Conservation (phyloP, 2,888 invertebrate species). For the Iselma pallidipennis region DNA sequence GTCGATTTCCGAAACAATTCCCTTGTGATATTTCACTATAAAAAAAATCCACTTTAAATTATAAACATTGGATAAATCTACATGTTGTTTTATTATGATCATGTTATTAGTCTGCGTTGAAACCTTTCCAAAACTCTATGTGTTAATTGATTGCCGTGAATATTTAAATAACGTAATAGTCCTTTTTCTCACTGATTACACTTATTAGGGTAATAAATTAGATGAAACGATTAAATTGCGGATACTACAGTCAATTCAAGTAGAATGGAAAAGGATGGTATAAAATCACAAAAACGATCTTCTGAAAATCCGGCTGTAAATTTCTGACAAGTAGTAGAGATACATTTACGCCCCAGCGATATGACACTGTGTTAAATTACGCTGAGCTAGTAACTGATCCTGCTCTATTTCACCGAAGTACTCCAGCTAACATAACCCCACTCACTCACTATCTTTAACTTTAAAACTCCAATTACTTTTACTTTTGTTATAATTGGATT, state of each 20-base stretch:
- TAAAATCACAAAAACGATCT: slow-evolving; percentile 36
- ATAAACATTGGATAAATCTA: no score
- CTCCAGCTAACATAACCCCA: slow-evolving; percentile 27
- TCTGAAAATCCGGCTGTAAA: slow-evolving; percentile 40
- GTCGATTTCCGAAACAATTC: neutral
- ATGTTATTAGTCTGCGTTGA: no score
- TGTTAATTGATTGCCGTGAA: slow-evolving; percentile 17
- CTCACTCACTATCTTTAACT: slow-evolving; percentile 21
- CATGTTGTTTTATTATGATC: no score
- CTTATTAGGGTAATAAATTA: slow-evolving; percentile 25
- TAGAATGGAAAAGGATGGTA: slow-evolving; percentile 28
- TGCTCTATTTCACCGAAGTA: slow-evolving; percentile 37
- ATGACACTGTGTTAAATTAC: slow-evolving; percentile 41
- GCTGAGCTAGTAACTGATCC: slow-evolving; percentile 41
- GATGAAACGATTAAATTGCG: slow-evolving; percentile 26
- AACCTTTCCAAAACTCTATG: no score
- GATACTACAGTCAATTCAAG: slow-evolving; percentile 21
- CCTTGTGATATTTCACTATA: neutral
- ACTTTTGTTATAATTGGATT: slow-evolving; percentile 14
- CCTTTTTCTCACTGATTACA: slow-evolving; percentile 12
- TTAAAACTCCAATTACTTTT: slow-evolving; percentile 28
- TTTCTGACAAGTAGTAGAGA: slow-evolving; percentile 40
- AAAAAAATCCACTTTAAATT: slow-evolving; percentile 15
- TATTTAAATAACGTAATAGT: slow-evolving; percentile 14
- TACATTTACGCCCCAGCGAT: slow-evolving; percentile 40